Base-by-base conservation (phyloP, 2,113 vertebrate species). In the Phyllostomus discolor region DNA sequence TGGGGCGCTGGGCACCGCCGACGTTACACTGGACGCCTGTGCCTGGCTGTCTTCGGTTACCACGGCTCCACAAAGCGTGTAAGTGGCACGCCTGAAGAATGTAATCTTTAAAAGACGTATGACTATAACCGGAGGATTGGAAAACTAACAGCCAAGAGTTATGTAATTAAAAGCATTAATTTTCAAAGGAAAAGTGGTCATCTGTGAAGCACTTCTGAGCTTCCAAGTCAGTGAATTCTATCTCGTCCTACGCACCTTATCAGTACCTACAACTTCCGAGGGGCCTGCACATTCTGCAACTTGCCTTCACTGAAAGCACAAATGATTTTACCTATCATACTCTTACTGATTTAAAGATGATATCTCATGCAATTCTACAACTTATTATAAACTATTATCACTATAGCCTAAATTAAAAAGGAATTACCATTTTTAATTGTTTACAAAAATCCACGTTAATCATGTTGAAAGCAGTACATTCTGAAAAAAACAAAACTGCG, bases 11-110 rank as follows among this genome's bases (percentile, higher is more conserved):
- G n/a, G n/a, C n/a, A n/a, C n/a, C n/a, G n/a, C n/a, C n/a, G n/a
- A n/a, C n/a, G n/a, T n/a, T n/a, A n/a, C n/a, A n/a, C n/a, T n/a
- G n/a, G n/a, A n/a, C 20, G 69, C 16, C 28, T 59, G 16, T 22
- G 88, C n/a, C 85, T 85, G 2, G 83, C 11, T 90, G 48, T 70
- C 90, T 88, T 57, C 43, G 76, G 28, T 66, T 88, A 70, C 59
- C 54, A 38, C 73, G 66, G 12, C 62, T 33, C 31, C 26, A 80
- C 19, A 33, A 50, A 31, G 66, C 59, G 22, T 59, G 86, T 72
- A 82, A 92, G 0, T 59, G 15, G 57, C 41, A 94, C 26, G 69
- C 57, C 48, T 97, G 46, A 96, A 85, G n/a, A 96, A 95, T 28
- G 4, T 31, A 90, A 90, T 76, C 26, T 84, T 12, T 62, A 35